These are phyloP conservation scores for Pao palembangensis DNA, from an alignment of 2,113 vertebrate species.

Conservation along the genomic window DNA sequence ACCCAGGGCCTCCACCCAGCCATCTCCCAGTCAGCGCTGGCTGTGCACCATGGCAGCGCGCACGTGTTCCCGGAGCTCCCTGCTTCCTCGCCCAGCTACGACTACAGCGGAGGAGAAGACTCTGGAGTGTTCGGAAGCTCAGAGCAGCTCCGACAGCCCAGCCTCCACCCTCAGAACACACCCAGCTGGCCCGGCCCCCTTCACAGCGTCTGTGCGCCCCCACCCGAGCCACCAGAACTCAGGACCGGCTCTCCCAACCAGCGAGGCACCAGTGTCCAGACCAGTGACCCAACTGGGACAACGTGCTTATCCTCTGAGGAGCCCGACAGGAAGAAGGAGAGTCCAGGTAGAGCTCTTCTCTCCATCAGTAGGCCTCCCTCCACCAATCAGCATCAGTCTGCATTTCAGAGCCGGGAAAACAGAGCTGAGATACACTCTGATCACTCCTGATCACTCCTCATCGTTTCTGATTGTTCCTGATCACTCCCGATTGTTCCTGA, in stretches of 20 bases:
- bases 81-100: slow-evolving; percentile 79
- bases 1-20: slow-evolving; percentile 85
- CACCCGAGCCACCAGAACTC: too few relatives aligned
- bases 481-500: too few relatives aligned
- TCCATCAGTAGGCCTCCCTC: too few relatives aligned
- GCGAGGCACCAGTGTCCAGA: background rate
- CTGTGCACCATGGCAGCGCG: slow-evolving; percentile 85
- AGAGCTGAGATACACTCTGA: too few relatives aligned
- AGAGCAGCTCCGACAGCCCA: slow-evolving; percentile 29
- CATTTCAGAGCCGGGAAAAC: too few relatives aligned
- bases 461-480: too few relatives aligned
- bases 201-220: too few relatives aligned
- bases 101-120: slow-evolving; percentile 81
- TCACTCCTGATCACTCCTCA: too few relatives aligned
- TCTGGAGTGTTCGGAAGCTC: slow-evolving; percentile 73
- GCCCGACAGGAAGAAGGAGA: background rate
- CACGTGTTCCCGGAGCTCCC: slow-evolving; percentile 87
- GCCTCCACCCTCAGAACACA: background rate
- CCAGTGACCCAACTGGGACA: background rate
- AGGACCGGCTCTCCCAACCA: too few relatives aligned
- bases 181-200: too few relatives aligned
- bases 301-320: background rate
- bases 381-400: too few relatives aligned
- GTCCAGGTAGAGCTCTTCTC: background rate
- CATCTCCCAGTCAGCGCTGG: slow-evolving; percentile 82